phyloP scores from a whole-genome alignment of 2,888 invertebrate species.

The Ctenicera cuprea region DNA sequence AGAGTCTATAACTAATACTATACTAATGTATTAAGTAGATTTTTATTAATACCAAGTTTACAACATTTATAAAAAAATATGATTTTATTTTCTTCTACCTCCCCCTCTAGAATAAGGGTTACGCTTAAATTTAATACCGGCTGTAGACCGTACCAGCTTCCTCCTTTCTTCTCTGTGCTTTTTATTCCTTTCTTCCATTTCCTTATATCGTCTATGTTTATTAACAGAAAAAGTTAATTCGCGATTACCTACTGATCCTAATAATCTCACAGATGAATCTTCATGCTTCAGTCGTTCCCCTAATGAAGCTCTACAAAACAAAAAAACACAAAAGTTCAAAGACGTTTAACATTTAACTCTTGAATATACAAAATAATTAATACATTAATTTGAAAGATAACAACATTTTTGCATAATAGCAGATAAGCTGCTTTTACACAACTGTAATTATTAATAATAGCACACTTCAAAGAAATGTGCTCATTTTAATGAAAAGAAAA shows the following conservation, averaged over 20 bases:
- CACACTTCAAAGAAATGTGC: no score
- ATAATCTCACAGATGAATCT: constrained; percentile 72
- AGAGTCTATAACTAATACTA: neutral
- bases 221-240: constrained; percentile 87
- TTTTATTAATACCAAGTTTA: constrained; percentile 11
- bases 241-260: constrained; percentile 81
- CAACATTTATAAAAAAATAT: neutral
- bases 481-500: neutral
- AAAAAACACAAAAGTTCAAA: constrained; percentile 5
- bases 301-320: constrained; percentile 78
- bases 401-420: constrained; percentile 8
- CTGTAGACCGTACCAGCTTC: constrained; percentile 77
- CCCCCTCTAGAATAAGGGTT: constrained; percentile 42
- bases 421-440: neutral
- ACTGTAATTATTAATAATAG: neutral
- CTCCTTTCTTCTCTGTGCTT: constrained; percentile 83
- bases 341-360: constrained; percentile 1
- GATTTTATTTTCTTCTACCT: constrained; percentile 38
- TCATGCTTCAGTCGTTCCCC: constrained; percentile 84
- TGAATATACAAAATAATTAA: constrained; percentile 22
- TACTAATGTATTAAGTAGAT: neutral
- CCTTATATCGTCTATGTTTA: constrained; percentile 75
- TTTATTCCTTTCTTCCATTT: constrained; percentile 77
- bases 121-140: constrained; percentile 60
- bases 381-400: neutral